Evolutionary conservation across 2,797 vertebrate genomes (phyloP).

Genomic region (Nannoperca australis): DNA sequence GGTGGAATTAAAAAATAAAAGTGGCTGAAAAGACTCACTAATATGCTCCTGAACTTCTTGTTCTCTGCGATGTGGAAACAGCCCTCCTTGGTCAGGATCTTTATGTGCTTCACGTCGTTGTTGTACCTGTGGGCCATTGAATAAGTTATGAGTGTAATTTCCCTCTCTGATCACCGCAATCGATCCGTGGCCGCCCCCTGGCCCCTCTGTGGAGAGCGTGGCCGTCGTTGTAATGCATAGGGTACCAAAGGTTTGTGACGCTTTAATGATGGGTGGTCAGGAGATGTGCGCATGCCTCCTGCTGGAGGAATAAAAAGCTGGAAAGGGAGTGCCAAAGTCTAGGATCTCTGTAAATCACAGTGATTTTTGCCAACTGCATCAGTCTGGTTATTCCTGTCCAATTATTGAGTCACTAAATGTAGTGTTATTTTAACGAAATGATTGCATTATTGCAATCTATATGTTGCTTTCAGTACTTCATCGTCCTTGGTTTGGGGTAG

Average conservation of each 20-base stretch:
- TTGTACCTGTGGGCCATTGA: slow-evolving; percentile 96
- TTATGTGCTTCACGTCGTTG: slow-evolving; percentile 99
- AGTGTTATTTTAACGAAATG: neutral
- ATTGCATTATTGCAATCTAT: too few species aligned
- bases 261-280: slow-evolving; percentile 81
- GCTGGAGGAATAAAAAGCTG: neutral
- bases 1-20: slow-evolving; percentile 57
- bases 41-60: slow-evolving; percentile 97
- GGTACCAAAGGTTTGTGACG: slow-evolving; percentile 87
- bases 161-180: slow-evolving; percentile 92
- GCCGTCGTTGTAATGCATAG: slow-evolving; percentile 81
- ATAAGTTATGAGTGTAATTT: slow-evolving; percentile 96
- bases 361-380: neutral
- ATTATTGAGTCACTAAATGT: neutral
- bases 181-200: slow-evolving; percentile 87
- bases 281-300: slow-evolving; percentile 5
- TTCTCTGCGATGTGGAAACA: slow-evolving; percentile 98
- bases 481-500: neutral
- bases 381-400: neutral
- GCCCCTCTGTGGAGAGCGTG: slow-evolving; percentile 76
- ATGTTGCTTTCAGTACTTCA: neutral
- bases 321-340: neutral
- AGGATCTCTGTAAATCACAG: neutral
- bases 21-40: slow-evolving; percentile 89
- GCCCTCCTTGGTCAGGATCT: slow-evolving; percentile 96